These are phyloP conservation scores for Oreohelix idahoensis DNA, from an alignment of 1,140 invertebrate species.

Conservation along the genomic window DNA sequence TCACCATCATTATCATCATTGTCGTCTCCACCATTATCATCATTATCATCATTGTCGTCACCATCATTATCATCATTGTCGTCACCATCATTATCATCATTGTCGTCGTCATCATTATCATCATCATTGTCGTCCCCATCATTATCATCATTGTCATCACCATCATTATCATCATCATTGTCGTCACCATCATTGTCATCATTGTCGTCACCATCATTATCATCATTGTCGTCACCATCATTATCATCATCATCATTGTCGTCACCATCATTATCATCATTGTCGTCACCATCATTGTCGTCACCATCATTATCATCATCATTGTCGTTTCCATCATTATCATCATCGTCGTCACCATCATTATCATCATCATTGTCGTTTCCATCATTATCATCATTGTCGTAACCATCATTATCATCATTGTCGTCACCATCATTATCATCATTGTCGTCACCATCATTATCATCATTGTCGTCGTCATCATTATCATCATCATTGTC, in stretches of 20 bases:
- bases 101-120: too few species aligned
- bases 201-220: background rate
- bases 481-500: background rate
- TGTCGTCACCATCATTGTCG: background rate
- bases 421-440: background rate
- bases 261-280: background rate
- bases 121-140: too few species aligned
- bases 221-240: background rate
- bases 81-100: too few species aligned
- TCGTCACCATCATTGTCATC: background rate
- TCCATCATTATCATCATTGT: too few species aligned
- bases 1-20: too few species aligned
- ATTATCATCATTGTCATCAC: background rate
- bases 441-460: background rate
- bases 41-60: too few species aligned
- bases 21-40: too few species aligned
- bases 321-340: too few species aligned
- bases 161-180: background rate
- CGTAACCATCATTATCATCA: too few species aligned
- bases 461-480: background rate
- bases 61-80: too few species aligned
- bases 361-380: too few species aligned
- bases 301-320: background rate
- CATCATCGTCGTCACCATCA: background rate
- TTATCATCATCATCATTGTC: background rate